Percentiles rank a stretch among this genome's conserved stretches.
Evolutionary conservation across 30 jellyfish, hydroid and myxozoan genomes (phyloP).

Genomic region (Catostylus mosaicus): DNA sequence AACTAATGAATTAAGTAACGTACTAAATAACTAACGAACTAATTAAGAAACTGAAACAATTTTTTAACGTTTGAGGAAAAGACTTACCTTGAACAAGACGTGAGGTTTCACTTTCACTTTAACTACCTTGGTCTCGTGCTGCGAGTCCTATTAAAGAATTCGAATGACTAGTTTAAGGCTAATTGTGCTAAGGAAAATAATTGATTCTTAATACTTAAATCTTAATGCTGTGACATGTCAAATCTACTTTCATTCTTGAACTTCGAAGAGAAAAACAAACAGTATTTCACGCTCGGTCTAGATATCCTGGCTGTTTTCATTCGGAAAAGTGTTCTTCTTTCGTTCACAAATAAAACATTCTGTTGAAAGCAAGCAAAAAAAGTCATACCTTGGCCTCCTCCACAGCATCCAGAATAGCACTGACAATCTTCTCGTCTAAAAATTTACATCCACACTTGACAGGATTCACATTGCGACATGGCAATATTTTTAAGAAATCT

Average conservation of each 20-base stretch:
- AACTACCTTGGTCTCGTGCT: slow-evolving; percentile 43
- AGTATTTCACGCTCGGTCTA: too few species aligned
- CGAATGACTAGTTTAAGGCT: too few species aligned
- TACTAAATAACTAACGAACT: too few species aligned
- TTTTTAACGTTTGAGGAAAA: not conserved
- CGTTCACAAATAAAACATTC: not conserved
- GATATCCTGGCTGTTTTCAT: not conserved
- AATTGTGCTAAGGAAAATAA: too few species aligned
- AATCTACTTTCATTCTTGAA: too few species aligned
- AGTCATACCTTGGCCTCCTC: slow-evolving; percentile 62
- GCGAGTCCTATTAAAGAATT: not conserved
- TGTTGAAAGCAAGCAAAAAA: not conserved
- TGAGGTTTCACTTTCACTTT: slow-evolving; percentile 84
- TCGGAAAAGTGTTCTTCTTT: not conserved
- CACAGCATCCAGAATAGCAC: slow-evolving; percentile 70
- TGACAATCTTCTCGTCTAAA: slow-evolving; percentile 76
- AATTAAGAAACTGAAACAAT: not conserved
- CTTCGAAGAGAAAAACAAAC: too few species aligned
- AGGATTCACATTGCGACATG: slow-evolving; percentile 55
- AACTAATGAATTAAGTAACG: too few species aligned
- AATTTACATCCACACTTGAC: slow-evolving; percentile 87
- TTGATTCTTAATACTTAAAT: too few species aligned
- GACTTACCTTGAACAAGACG: slow-evolving; percentile 53
- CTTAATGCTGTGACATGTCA: too few species aligned
- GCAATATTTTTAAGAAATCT: slow-evolving; percentile 52